Conservation (phyloP, 2,888 invertebrate species). For the Epinotia ramella region DNA sequence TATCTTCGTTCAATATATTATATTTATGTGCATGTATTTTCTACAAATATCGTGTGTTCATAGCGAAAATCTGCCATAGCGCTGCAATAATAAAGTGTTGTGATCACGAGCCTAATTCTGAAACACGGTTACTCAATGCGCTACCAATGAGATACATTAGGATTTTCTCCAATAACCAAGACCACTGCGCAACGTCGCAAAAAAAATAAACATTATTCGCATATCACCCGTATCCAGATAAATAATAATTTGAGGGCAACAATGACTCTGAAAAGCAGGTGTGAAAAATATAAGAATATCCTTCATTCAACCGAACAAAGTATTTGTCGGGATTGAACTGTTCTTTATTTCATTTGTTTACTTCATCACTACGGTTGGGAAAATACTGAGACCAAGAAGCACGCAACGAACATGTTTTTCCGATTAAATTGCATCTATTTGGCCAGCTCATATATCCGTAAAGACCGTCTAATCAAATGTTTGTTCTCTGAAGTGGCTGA, state of each 20-base stretch:
- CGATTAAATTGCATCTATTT: no score
- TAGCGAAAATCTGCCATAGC: not conserved
- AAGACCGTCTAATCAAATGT: constrained; percentile 33
- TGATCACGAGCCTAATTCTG: no score
- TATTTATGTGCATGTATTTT: no score
- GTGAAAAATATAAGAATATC: not conserved
- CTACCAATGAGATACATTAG: no score
- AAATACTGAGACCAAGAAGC: not conserved
- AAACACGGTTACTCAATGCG: no score
- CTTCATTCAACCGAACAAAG: not conserved
- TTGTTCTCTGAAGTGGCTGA: constrained; percentile 19
- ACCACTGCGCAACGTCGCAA: not conserved
- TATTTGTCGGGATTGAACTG: not conserved
- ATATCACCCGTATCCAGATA: not conserved
- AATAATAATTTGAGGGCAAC: not conserved
- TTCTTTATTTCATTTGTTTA: constrained; percentile 28
- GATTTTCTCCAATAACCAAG: not conserved
- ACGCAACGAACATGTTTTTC: not conserved
- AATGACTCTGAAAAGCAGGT: no score
- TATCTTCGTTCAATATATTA: no score
- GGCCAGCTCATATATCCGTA: constrained; percentile 1
- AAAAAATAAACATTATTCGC: not conserved
- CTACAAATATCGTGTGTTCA: not conserved
- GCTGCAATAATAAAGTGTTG: no score
- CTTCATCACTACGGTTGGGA: constrained; percentile 21